phyloP scores from a whole-genome alignment of 2,888 invertebrate species.

The Calephelis perditalis region DNA sequence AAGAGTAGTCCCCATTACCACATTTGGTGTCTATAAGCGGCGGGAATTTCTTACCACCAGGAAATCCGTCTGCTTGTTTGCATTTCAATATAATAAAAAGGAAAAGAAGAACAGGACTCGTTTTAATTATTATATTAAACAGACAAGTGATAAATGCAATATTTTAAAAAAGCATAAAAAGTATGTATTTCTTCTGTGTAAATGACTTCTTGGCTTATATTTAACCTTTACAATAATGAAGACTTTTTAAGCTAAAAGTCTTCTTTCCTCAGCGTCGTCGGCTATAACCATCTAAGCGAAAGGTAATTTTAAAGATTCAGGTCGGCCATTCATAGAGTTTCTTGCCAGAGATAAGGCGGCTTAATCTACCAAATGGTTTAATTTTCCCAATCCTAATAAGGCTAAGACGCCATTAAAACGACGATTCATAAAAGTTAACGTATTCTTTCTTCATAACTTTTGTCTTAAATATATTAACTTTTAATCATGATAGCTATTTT shows the following conservation, averaged over 20 bases:
- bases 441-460: constrained; percentile 8
- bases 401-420: constrained; percentile 11
- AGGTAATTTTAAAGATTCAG: constrained; percentile 12
- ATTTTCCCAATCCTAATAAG: constrained; percentile 12
- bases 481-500: constrained; percentile 1
- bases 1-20: too few species aligned
- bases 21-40: too few species aligned
- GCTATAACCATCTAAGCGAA: constrained; percentile 9
- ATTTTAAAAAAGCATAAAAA: too few species aligned
- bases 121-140: too few species aligned
- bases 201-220: not conserved
- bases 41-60: too few species aligned
- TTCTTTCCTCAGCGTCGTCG: constrained; percentile 3
- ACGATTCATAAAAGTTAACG: constrained; percentile 11
- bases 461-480: not conserved
- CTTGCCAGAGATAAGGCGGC: constrained; percentile 10
- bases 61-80: too few species aligned
- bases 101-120: too few species aligned
- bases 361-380: constrained; percentile 12
- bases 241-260: constrained; percentile 1
- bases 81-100: too few species aligned
- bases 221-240: constrained; percentile 3
- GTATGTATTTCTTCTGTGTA: too few species aligned
- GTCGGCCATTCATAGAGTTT: constrained; percentile 12
- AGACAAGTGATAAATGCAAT: too few species aligned